Conservation (phyloP, 2,888 invertebrate genomes). For the Electrophaes corylata region DNA sequence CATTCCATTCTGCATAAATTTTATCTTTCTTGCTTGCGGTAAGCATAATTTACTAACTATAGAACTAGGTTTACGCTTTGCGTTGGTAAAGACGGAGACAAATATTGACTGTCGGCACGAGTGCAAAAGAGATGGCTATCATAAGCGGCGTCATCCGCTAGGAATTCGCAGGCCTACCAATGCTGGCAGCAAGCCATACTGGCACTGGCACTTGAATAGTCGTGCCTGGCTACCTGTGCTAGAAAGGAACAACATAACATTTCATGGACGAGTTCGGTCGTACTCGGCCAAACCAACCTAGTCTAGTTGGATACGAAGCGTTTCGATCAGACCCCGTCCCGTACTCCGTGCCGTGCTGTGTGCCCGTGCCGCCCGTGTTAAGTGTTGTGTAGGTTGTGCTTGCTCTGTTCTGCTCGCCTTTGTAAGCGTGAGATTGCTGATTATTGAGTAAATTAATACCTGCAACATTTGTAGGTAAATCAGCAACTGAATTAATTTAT, state of each 20-base stretch:
- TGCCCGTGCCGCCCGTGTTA: constrained; percentile 12
- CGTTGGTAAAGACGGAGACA: constrained; percentile 41
- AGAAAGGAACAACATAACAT: constrained; percentile 69
- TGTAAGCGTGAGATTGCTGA: constrained; percentile 1
- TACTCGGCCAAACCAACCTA: constrained; percentile 28
- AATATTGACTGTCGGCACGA: constrained; percentile 31
- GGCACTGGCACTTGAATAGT: constrained; percentile 49
- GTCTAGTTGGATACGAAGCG: constrained; percentile 39
- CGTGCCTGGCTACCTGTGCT: constrained; percentile 56
- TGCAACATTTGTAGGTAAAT: not conserved
- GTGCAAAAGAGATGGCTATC: constrained; percentile 55
- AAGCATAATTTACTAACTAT: constrained; percentile 6
- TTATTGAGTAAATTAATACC: constrained; percentile 16
- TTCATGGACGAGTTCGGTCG: constrained; percentile 43
- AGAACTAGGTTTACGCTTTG: constrained; percentile 16
- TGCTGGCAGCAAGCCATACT: constrained; percentile 69
- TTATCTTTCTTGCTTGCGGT: constrained; percentile 4
- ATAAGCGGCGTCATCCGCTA: constrained; percentile 54
- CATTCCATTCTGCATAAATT: constrained; percentile 4
- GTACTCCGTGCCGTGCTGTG: constrained; percentile 22
- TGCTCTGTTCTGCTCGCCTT: constrained; percentile 10
- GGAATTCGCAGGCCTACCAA: constrained; percentile 70
- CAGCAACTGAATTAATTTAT: not conserved
- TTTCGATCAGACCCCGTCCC: constrained; percentile 17
- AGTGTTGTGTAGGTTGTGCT: not conserved